Base-by-base conservation (phyloP, 2,113 vertebrate species). In the Colaptes auratus region DNA sequence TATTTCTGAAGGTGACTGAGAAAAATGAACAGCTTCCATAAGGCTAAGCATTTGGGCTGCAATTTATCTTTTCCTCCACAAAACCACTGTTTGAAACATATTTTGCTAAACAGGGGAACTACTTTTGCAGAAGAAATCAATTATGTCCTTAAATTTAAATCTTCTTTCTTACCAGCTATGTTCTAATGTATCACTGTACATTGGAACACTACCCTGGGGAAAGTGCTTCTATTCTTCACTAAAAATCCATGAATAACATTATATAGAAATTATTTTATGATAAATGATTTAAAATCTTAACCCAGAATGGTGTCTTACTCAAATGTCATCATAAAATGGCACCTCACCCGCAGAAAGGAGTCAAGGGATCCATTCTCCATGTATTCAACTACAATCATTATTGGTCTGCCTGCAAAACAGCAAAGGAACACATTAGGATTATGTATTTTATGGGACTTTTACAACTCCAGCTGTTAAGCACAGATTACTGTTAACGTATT, bases 301-400 rank as follows among this genome's bases (percentile, higher is more conserved):
- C 70, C 94, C 90, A 96, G 94, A 96, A 96, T 15, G 88, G 95
- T 59, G 94, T 95, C 91, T 96, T 92, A 97, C 97, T 97, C 96
- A 97, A 97, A 97, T 96, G 81, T 81, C 92, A 96, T 92, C 87
- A 96, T 79, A 92, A 96, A 97, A 98, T 92, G 92, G 87, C 77
- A 97, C 95, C 99, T 99, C 95, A 99, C 99, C 98, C 99, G 97
- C 90, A 99, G 97, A 95, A 99, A 99, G 27, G 99, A 99, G 97
- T 99, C 99, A 70, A 99, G 97, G 36, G 99, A 99, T 97, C 99
- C 99, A 85, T 99, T 99, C 96, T 99, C 99, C 99, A 99, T 99
- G 82, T 99, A 99, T 97, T 99, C 99, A 96, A 99, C 99, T 92
- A 99, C 99, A 71, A 99, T 99, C 99, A 99, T 99, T 90, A 99